A percentile compares a stretch with the other conserved stretches of the same genome.
Conservation (phyloP, 2,797 vertebrate genomes). For the Labroides dimidiatus region DNA sequence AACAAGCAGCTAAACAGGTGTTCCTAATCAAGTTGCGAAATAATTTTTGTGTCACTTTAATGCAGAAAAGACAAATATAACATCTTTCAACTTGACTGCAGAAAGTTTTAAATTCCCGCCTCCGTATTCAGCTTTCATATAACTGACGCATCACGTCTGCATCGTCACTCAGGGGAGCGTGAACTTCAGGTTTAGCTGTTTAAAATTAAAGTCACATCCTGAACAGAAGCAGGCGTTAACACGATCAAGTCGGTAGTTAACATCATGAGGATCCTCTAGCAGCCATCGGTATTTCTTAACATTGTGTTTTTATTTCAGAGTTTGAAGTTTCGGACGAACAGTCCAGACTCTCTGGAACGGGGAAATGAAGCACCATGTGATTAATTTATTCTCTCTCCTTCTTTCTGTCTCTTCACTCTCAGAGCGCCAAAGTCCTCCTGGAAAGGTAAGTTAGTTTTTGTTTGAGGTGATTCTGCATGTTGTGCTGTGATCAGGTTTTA, state of each 20-base stretch:
- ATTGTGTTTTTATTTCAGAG: slow-evolving; percentile 18
- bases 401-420: neutral
- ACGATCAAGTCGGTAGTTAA: slow-evolving; percentile 31
- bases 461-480: slow-evolving; percentile 6
- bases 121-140: no score
- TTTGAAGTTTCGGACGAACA: slow-evolving; percentile 5
- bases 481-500: neutral
- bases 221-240: slow-evolving; percentile 38
- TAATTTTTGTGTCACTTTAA: no score
- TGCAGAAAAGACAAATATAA: no score
- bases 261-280: slow-evolving; percentile 23
- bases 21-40: no score
- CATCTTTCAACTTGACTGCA: no score
- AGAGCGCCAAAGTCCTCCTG: slow-evolving; percentile 89
- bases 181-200: slow-evolving; percentile 45
- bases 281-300: slow-evolving; percentile 8
- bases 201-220: slow-evolving; percentile 23
- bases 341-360: slow-evolving; percentile 7
- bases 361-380: slow-evolving; percentile 14
- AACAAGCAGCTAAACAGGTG: no score
- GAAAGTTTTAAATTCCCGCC: no score
- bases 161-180: slow-evolving; percentile 3
- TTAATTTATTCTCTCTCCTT: slow-evolving; percentile 22
- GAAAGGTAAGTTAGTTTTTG: slow-evolving; percentile 86
- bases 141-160: slow-evolving; percentile 9